Percentiles rank a stretch among this genome's conserved stretches.
phyloP scores from a whole-genome alignment of 2,113 vertebrate genomes.

The Oceanodroma tethys region DNA sequence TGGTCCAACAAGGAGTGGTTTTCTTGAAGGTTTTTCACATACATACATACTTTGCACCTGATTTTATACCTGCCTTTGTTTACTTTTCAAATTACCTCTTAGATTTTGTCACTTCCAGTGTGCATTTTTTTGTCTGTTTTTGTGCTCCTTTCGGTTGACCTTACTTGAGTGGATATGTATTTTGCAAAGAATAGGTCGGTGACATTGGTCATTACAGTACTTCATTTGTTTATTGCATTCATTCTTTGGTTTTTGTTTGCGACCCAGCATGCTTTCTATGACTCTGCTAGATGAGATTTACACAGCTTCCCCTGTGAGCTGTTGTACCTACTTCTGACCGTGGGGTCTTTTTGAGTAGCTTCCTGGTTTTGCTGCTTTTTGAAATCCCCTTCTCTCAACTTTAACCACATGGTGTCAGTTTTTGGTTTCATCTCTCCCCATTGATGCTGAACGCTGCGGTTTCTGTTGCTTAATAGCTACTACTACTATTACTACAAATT shows the following conservation, averaged over 20 bases:
- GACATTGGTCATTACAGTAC: background rate
- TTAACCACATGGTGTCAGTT: background rate
- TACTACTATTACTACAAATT: background rate
- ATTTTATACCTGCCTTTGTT: background rate
- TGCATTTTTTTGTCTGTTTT: background rate
- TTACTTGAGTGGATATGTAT: background rate
- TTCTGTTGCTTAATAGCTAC: background rate
- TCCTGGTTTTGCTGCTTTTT: slow-evolving; percentile 12
- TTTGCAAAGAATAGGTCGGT: background rate
- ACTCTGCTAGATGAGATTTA: background rate
- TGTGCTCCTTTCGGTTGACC: background rate
- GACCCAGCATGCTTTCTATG: background rate
- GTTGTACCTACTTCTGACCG: background rate
- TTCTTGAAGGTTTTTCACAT: background rate
- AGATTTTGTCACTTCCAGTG: background rate
- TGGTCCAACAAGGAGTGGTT: background rate
- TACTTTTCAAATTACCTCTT: background rate
- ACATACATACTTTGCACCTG: background rate
- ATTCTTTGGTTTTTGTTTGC: background rate
- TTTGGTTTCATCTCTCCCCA: background rate
- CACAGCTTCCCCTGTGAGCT: background rate
- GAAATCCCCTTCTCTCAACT: slow-evolving; percentile 29
- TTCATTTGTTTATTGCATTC: background rate
- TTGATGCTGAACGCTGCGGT: background rate
- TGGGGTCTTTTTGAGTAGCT: background rate